phyloP scores from a whole-genome alignment of 37 sponge, comb jelly and placozoan genomes.

The Bolinopsis microptera region DNA sequence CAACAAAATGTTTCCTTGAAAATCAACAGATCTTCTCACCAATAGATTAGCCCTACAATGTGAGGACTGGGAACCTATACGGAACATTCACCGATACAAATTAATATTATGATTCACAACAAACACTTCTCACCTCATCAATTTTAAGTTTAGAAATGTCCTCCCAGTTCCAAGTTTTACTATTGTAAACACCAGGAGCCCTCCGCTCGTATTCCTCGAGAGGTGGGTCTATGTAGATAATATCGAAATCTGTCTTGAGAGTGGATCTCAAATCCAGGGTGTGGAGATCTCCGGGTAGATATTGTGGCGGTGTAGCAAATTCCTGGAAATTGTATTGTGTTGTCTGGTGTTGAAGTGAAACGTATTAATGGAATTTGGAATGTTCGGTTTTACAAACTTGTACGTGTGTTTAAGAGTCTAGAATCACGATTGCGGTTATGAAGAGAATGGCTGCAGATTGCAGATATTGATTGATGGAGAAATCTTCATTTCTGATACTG shows the following conservation, averaged over 20 bases:
- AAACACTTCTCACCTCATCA: background rate
- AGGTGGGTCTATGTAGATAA: constrained; percentile 87
- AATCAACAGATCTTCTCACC: too few species aligned
- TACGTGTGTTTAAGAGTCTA: background rate
- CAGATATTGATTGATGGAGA: too few species aligned
- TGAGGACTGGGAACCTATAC: too few species aligned
- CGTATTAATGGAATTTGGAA: too few species aligned
- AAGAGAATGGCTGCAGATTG: too few species aligned
- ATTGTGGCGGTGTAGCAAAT: constrained; percentile 66
- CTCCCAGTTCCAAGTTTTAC: constrained; percentile 86
- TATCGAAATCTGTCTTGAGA: constrained; percentile 84
- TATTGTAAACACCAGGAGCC: constrained; percentile 78
- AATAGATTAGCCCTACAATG: too few species aligned
- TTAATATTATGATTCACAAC: too few species aligned
- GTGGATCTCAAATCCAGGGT: constrained; percentile 71
- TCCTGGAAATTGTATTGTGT: constrained; percentile 40
- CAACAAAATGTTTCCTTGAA: too few species aligned
- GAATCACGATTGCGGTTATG: background rate
- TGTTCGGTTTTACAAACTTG: background rate
- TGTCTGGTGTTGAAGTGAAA: too few species aligned
- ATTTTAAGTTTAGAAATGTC: constrained; percentile 69
- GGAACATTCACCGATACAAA: too few species aligned
- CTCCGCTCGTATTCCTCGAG: constrained; percentile 92
- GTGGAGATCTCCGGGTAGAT: constrained; percentile 68
- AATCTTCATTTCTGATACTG: too few species aligned